Base-by-base conservation (phyloP, 1,140 invertebrate species). In the Cataglyphis hispanica region DNA sequence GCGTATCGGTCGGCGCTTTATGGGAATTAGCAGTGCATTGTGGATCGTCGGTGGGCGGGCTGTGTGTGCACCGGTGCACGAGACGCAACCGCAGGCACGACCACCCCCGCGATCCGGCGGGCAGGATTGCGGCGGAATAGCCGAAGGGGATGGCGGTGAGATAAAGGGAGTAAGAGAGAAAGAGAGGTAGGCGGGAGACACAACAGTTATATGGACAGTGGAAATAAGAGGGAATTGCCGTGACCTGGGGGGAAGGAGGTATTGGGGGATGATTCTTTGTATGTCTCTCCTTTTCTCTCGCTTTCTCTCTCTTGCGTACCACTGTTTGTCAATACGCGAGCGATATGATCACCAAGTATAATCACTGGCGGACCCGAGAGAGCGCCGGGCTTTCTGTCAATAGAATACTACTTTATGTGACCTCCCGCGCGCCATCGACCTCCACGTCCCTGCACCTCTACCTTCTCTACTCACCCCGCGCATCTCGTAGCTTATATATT, bases 11-110 rank as follows among this genome's bases (percentile, higher is more conserved):
- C 91, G 89, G 84, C 90, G 93, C 93, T 94, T 95, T 94, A 93
- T 94, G 90, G 93, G 93, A 94, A 94, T 94, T 94, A 94, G 92
- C 93, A 92, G 92, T 91, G 93, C 90, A 95, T 95, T 94, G 93
- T 94, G 93, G 94, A 93, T 89, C 92, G 92, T 91, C 87, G 87
- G 91, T 93, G 92, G 93, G 93, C 92, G 94, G 93, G 91, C 89
- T 92, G 89, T 90, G 81, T 92, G 90, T 92, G 92, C 92, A 92
- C 84, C 91, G 89, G 88, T 93, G 90, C 92, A 91, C 83, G 93
- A 91, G 91, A 91, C 89, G 88, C 89, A 91, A 84, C 85, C 88
- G 75, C 90, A 87, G 89, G 78, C 89, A 87, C 89, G 72, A 72
- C 88, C 87, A 81, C 85, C 89, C 76, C 80, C 66, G 56, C 76